These are phyloP conservation scores for Rhea americana DNA, from an alignment of 2,113 vertebrate genomes.

Conservation along the genomic window DNA sequence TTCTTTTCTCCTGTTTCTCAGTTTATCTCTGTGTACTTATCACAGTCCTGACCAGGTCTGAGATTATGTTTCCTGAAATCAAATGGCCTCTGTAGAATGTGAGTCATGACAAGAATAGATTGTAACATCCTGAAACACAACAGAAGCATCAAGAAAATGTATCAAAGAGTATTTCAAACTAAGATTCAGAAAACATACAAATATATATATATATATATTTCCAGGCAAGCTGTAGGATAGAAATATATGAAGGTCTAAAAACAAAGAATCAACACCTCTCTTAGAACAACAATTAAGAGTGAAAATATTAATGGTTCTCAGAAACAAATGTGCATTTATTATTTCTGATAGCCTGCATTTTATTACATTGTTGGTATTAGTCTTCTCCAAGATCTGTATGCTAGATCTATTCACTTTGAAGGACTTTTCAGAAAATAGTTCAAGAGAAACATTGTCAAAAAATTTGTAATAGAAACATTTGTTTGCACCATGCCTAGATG, in stretches of 20 bases:
- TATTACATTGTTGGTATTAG: neutral
- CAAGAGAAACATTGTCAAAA: neutral
- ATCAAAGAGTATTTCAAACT: neutral
- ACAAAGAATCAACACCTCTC: neutral
- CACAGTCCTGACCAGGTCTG: neutral
- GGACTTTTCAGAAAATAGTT: neutral
- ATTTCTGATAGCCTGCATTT: neutral
- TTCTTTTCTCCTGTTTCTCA: neutral
- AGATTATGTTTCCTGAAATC: neutral
- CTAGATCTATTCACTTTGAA: neutral
- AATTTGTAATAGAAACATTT: neutral
- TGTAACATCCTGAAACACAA: neutral
- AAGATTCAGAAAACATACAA: neutral
- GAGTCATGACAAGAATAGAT: neutral
- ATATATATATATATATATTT: neutral
- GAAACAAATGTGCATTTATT: neutral
- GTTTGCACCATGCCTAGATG: neutral
- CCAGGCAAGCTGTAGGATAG: neutral
- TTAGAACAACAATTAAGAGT: conserved; percentile 4
- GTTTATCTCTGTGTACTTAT: neutral
- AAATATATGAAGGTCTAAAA: neutral
- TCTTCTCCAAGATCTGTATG: neutral
- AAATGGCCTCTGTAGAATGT: neutral
- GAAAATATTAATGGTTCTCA: neutral
- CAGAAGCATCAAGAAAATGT: neutral